phyloP scores from a whole-genome alignment of 2,113 vertebrate genomes.

The Strix aluco region DNA sequence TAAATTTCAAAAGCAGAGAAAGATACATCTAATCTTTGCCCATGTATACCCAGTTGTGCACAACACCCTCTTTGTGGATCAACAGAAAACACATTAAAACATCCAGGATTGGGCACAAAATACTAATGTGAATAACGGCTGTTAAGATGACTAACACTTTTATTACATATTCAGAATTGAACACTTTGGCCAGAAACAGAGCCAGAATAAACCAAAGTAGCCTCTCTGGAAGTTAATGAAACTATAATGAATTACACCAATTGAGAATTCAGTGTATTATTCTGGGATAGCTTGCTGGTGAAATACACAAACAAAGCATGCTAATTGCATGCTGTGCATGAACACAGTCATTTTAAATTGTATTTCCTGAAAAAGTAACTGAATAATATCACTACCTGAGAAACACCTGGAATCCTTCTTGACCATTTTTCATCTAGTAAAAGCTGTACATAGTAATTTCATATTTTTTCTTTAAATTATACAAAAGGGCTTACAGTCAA shows the following conservation, averaged over 20 bases:
- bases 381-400: not conserved
- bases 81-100: slow-evolving; percentile 37
- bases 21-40: slow-evolving; percentile 21
- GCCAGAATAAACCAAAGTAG: slow-evolving; percentile 26
- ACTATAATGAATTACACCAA: slow-evolving; percentile 34
- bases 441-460: not conserved
- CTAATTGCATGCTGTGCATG: not conserved
- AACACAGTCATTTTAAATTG: not conserved
- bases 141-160: slow-evolving; percentile 49
- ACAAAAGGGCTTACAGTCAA: not conserved
- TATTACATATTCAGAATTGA: slow-evolving; percentile 33
- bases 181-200: not conserved
- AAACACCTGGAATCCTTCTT: not conserved
- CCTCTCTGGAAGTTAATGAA: slow-evolving; percentile 12
- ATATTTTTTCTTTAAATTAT: not conserved
- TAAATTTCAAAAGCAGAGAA: not conserved
- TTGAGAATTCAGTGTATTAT: slow-evolving; percentile 29
- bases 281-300: not conserved
- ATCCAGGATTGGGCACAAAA: slow-evolving; percentile 22
- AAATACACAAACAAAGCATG: not conserved
- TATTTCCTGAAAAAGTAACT: not conserved
- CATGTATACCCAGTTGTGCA: not conserved
- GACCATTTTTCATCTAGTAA: not conserved
- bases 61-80: slow-evolving; percentile 23
- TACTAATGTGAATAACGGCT: slow-evolving; percentile 21